phyloP scores from a whole-genome alignment of 2,888 invertebrate species.

The Drosophila gaucha region DNA sequence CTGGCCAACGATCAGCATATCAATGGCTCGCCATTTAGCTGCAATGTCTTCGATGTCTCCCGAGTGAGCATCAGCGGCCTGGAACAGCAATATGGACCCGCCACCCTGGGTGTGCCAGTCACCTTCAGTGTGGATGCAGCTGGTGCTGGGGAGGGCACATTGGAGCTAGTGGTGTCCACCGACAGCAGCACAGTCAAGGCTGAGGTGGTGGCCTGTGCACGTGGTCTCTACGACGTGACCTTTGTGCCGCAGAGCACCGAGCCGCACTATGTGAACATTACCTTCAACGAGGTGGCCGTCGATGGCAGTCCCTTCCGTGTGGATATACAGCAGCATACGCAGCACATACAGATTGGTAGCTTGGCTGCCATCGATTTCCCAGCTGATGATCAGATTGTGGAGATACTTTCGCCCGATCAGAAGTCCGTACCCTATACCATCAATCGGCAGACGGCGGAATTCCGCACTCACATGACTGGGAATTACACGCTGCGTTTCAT shows the following conservation, averaged over 20 bases:
- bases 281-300: conserved; percentile 96
- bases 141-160: conserved; percentile 96
- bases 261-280: conserved; percentile 96
- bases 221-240: conserved; percentile 96
- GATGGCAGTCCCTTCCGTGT: conserved; percentile 96
- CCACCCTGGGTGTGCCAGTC: conserved; percentile 91
- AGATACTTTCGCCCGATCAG: conserved; percentile 89
- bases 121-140: conserved; percentile 98
- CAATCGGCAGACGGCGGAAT: conserved; percentile 89
- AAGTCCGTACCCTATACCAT: conserved; percentile 87
- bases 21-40: conserved; percentile 96
- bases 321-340: conserved; percentile 89
- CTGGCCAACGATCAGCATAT: conserved; percentile 93
- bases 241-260: conserved; percentile 96
- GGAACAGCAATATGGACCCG: conserved; percentile 85
- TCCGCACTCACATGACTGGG: conserved; percentile 91
- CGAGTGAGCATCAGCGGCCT: conserved; percentile 90
- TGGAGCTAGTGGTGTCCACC: conserved; percentile 96
- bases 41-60: conserved; percentile 96
- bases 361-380: conserved; percentile 88
- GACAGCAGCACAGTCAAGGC: conserved; percentile 95
- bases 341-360: conserved; percentile 89
- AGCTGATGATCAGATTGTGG: conserved; percentile 87
- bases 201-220: conserved; percentile 93
- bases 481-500: conserved; percentile 89